Evolutionary conservation across 2,113 vertebrate species (phyloP).

Genomic region (Calidris pugnax): DNA sequence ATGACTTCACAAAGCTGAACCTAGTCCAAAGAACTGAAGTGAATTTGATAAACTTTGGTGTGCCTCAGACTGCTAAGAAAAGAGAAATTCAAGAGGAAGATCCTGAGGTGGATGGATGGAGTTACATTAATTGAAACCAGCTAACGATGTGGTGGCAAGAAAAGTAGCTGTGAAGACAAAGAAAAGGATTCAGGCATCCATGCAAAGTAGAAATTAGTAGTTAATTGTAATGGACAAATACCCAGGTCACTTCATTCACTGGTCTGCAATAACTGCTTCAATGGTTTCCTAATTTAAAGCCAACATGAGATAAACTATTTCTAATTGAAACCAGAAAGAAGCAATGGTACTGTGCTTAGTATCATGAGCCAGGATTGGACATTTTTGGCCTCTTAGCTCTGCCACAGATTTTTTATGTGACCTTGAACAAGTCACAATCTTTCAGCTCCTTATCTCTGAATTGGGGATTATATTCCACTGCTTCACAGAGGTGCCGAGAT

Average conservation of each 20-base stretch:
- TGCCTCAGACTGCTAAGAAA: neutral
- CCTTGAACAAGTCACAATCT: constrained; percentile 45
- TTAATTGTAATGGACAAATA: neutral
- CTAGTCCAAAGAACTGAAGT: neutral
- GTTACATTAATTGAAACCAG: neutral
- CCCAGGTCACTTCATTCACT: neutral
- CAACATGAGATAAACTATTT: constrained; percentile 13
- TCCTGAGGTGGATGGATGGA: neutral
- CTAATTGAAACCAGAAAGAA: constrained; percentile 27
- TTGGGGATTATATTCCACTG: constrained; percentile 49
- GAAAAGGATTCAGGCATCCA: neutral
- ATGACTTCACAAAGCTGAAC: neutral
- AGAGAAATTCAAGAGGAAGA: neutral
- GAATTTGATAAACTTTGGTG: neutral
- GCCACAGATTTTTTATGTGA: neutral
- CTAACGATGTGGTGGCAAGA: neutral
- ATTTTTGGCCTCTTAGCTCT: neutral
- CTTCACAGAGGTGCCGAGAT: neutral
- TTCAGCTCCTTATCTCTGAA: constrained; percentile 52
- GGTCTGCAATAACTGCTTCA: neutral
- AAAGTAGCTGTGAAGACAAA: neutral
- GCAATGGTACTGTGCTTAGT: neutral
- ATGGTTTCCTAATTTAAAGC: neutral
- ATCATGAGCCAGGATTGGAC: neutral
- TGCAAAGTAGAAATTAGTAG: neutral